These are phyloP conservation scores for Halocaridina rubra DNA, from an alignment of 2,888 invertebrate species.

Conservation along the genomic window DNA sequence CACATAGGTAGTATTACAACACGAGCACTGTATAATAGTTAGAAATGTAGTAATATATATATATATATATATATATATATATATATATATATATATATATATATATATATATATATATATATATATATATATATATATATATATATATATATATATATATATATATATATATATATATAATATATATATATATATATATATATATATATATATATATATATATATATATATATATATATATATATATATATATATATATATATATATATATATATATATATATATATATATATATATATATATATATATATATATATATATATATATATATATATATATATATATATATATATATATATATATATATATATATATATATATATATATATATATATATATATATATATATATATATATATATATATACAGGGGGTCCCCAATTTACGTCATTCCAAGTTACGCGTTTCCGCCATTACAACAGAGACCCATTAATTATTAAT, in stretches of 20 bases:
- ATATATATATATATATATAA: not conserved
- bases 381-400: not conserved
- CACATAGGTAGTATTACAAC: not conserved
- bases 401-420: not conserved
- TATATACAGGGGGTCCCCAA: too few species aligned
- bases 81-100: slow-evolving; percentile 30
- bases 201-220: slow-evolving; percentile 17
- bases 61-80: slow-evolving; percentile 28
- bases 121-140: slow-evolving; percentile 20
- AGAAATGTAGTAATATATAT: not conserved
- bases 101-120: slow-evolving; percentile 23
- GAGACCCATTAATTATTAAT: too few species aligned
- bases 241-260: not conserved
- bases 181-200: slow-evolving; percentile 1
- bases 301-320: not conserved
- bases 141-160: not conserved
- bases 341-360: slow-evolving; percentile 16
- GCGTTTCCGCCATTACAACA: too few species aligned
- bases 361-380: not conserved
- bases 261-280: not conserved
- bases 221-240: slow-evolving; percentile 3
- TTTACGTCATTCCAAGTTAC: too few species aligned
- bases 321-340: slow-evolving; percentile 31
- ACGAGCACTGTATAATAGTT: not conserved
- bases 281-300: slow-evolving; percentile 4